Evolutionary conservation across 2,113 vertebrate species (phyloP), one percentile per base, ranked within the genome.

Genomic region (Isichthys henryi): DNA sequence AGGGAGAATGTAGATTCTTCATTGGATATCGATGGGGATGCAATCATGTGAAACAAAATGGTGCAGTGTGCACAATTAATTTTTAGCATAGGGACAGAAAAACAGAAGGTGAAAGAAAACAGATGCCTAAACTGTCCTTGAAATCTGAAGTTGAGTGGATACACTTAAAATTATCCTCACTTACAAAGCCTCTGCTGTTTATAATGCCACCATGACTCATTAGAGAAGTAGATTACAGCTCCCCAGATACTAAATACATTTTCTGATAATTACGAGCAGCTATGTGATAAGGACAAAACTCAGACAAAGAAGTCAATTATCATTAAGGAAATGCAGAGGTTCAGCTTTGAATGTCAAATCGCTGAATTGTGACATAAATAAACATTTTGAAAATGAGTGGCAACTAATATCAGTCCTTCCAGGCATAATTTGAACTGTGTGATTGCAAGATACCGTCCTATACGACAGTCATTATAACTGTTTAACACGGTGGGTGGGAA

Each of bases 201-300:
- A 91, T 91, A 93, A 94, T 95, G 94, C 93, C 92, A 85, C 93
- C 87, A 86, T 87, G 93, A 89, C 94, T 95, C 96, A 94, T 96
- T 95, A 95, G 91, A 21, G 91, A 86, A 90, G 93, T 91, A 35
- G 94, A 94, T 94, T 91, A 94, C 74, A 90, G 93, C 94, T 94
- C 95, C 93, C 94, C 91, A 90, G 95, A 93, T 94, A 93, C 92
- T 92, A 91, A 87, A 91, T 27, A 80, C 35, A 50, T 90, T 92
- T 92, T 95, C 39, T 89, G 93, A 92, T 95, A 94, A 96, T 96
- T 94, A 94, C 95, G 88, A 93, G 89, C 94, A 92, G 92, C 92
- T 93, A 92, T 93, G 92, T 94, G 93, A 95, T 93, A 93, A 93
- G 93, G 93, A 91, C 49, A 91, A 93, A 93, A 92, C 94, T 92